phyloP scores from a whole-genome alignment of 1,140 invertebrate species.

The Sminthurides bifidus region DNA sequence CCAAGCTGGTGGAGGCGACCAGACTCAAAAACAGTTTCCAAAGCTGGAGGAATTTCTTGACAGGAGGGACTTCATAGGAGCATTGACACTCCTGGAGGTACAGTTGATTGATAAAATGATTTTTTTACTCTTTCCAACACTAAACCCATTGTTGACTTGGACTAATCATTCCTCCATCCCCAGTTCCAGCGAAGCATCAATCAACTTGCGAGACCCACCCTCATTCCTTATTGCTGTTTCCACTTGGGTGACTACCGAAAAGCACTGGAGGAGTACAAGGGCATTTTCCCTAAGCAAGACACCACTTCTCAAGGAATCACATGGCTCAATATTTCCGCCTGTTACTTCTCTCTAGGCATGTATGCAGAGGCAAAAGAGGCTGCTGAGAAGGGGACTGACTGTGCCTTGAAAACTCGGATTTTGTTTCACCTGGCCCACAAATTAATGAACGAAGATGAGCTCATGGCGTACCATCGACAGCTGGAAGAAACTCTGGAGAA shows the following conservation, averaged over 20 bases:
- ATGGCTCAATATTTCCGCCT: conserved; percentile 74
- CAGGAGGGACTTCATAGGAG: conserved; percentile 84
- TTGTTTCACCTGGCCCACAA: conserved; percentile 91
- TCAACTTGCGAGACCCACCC: conserved; percentile 10
- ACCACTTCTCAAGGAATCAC: conserved; percentile 18
- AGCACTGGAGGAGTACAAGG: conserved; percentile 62
- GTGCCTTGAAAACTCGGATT: conserved; percentile 62
- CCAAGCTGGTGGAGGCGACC: not conserved
- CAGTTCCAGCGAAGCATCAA: conserved; percentile 25
- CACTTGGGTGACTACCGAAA: conserved; percentile 86
- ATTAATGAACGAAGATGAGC: conserved; percentile 63
- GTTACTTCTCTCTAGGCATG: conserved; percentile 88
- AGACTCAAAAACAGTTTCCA: conserved; percentile 43
- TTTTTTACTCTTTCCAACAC: conserved; percentile 4
- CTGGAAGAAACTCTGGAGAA: conserved; percentile 83
- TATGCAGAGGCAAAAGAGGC: conserved; percentile 50
- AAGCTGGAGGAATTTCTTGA: conserved; percentile 83
- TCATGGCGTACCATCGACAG: conserved; percentile 64
- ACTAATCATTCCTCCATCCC: not conserved
- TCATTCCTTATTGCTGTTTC: conserved; percentile 85
- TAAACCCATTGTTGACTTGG: not conserved
- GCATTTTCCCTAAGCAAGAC: conserved; percentile 34
- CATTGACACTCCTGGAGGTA: conserved; percentile 83
- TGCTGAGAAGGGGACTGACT: conserved; percentile 33
- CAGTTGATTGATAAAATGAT: not conserved